phyloP scores from a whole-genome alignment of 2,797 vertebrate species.

The Hafferia zeledoni region DNA sequence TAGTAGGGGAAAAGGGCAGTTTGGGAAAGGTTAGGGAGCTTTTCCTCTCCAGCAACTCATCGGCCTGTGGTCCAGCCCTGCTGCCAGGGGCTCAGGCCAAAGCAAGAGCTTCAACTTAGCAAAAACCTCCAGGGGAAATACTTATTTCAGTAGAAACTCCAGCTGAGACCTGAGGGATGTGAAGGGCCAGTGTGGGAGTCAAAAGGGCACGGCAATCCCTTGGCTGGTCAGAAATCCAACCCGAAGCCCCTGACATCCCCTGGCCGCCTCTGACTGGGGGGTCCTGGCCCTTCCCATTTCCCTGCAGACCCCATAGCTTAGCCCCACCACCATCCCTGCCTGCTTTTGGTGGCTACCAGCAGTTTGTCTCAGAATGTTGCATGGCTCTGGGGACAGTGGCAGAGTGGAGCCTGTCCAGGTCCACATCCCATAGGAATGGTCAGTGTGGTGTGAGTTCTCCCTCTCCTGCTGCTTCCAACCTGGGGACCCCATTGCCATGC shows the following conservation, averaged over 20 bases:
- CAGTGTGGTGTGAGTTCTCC: accelerated
- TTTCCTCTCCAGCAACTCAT: slow-evolving; percentile 25
- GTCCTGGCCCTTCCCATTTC: not conserved
- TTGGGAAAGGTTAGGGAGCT: slow-evolving; percentile 54
- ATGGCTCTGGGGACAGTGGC: not conserved
- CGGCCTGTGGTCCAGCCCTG: not conserved
- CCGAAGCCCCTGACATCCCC: not conserved
- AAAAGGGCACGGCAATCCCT: not conserved
- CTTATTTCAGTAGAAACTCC: not conserved
- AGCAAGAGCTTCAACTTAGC: not conserved
- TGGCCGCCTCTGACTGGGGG: not conserved
- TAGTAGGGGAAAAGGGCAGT: slow-evolving; percentile 34
- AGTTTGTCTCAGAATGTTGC: accelerated
- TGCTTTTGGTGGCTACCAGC: not conserved
- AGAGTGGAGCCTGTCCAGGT: accelerated
- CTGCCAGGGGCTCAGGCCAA: not conserved
- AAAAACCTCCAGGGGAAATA: not conserved
- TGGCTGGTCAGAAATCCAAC: not conserved
- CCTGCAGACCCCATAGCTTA: not conserved
- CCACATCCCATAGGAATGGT: accelerated
- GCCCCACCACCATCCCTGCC: accelerated
- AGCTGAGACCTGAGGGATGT: not conserved
- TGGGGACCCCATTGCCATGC: accelerated
- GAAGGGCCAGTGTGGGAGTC: not conserved
- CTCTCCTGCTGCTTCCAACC: not conserved